Conservation (phyloP, 2,888 invertebrate species). For the Lucinisca nassula region DNA sequence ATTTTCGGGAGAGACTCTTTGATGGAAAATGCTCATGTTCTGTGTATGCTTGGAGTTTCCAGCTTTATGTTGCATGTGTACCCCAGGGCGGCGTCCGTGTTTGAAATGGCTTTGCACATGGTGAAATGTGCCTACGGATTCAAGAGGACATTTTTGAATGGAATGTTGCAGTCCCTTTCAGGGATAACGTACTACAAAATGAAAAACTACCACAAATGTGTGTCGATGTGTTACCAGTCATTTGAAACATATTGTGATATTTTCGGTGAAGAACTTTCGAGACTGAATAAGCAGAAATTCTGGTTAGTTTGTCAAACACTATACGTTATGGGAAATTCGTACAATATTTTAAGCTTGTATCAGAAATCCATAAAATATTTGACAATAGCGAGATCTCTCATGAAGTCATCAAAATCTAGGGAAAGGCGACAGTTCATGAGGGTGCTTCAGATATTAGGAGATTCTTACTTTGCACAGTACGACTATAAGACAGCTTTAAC, state of each 20-base stretch:
- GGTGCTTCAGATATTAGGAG: conserved; percentile 84
- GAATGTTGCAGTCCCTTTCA: conserved; percentile 84
- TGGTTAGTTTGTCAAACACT: conserved; percentile 87
- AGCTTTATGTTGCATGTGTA: conserved; percentile 86
- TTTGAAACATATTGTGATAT: conserved; percentile 85
- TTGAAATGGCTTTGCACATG: conserved; percentile 85
- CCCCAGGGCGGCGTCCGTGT: conserved; percentile 86
- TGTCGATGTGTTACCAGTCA: conserved; percentile 85
- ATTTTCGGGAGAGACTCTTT: conserved; percentile 82
- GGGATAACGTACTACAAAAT: conserved; percentile 86
- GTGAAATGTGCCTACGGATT: conserved; percentile 84
- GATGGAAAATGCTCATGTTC: conserved; percentile 85
- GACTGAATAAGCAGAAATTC: conserved; percentile 83
- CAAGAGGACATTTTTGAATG: conserved; percentile 81
- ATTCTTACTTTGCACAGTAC: conserved; percentile 85
- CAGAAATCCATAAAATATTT: conserved; percentile 86
- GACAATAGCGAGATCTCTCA: conserved; percentile 81
- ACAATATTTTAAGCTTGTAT: conserved; percentile 84
- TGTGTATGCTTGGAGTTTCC: conserved; percentile 86
- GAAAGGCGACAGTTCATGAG: conserved; percentile 84
- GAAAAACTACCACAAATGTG: conserved; percentile 86
- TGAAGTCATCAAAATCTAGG: conserved; percentile 77
- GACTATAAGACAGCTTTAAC: conserved; percentile 84
- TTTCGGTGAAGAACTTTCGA: conserved; percentile 82
- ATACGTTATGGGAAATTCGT: conserved; percentile 86